phyloP scores from a whole-genome alignment of 2,888 invertebrate genomes.

The Perizoma affinitatum region DNA sequence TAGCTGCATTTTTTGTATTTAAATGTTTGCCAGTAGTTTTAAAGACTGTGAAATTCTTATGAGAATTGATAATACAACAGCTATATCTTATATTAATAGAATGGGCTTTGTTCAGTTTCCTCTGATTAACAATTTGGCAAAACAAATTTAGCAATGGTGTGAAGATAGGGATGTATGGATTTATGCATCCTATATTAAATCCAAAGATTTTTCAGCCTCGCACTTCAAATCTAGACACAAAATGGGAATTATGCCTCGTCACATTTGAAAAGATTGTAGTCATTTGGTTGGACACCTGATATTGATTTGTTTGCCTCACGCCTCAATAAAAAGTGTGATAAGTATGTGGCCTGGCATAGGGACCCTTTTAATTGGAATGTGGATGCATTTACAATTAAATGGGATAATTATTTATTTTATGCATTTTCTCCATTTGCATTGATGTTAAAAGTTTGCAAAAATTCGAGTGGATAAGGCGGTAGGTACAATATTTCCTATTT shows the following conservation, averaged over 20 bases:
- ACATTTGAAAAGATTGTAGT: slow-evolving; percentile 1
- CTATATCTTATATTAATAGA: no score
- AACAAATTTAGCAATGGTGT: slow-evolving; percentile 20
- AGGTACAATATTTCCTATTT: neutral
- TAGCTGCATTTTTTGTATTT: no score
- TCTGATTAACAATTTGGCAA: slow-evolving; percentile 4
- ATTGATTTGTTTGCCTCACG: slow-evolving; percentile 16
- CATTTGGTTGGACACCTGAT: slow-evolving; percentile 11
- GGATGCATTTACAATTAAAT: slow-evolving; percentile 20
- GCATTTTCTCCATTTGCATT: slow-evolving; percentile 16
- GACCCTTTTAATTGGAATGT: slow-evolving; percentile 1
- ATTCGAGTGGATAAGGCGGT: no score
- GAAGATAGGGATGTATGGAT: slow-evolving; percentile 16
- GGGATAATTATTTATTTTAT: slow-evolving; percentile 11
- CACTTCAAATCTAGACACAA: slow-evolving; percentile 16
- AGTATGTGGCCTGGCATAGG: slow-evolving; percentile 8
- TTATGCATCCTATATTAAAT: slow-evolving; percentile 18
- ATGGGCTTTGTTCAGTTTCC: slow-evolving; percentile 11
- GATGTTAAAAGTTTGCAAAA: slow-evolving; percentile 3
- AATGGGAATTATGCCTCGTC: slow-evolving; percentile 5
- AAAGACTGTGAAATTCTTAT: no score
- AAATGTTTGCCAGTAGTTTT: no score
- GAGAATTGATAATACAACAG: neutral
- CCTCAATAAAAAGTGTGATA: slow-evolving; percentile 3
- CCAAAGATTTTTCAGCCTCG: slow-evolving; percentile 10